Evolutionary conservation across 64 coral and sea anemone genomes (phyloP).

Genomic region (Montipora efflorescens): DNA sequence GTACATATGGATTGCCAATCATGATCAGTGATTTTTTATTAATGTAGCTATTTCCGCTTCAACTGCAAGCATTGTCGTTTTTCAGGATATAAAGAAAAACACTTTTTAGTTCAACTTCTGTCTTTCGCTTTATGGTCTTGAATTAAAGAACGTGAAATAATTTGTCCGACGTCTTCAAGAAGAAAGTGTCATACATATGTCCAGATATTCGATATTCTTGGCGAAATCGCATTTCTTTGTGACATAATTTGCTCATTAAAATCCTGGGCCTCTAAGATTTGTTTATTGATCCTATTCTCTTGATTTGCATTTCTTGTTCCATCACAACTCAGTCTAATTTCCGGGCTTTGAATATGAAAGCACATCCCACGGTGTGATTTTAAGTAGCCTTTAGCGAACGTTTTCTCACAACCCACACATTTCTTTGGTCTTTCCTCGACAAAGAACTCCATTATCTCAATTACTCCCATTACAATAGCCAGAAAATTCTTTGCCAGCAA

Average conservation of each 20-base stretch:
- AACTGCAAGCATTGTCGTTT: no score
- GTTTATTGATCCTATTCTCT: neutral
- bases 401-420: conserved; percentile 60
- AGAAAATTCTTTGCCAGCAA: conserved; percentile 91
- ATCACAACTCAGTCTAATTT: neutral
- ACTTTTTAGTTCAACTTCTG: no score
- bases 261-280: neutral
- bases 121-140: no score
- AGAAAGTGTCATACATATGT: neutral
- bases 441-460: conserved; percentile 90
- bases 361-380: conserved; percentile 63
- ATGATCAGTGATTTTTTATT: no score
- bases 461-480: conserved; percentile 72
- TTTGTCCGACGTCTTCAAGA: no score
- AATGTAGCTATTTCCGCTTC: no score
- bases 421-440: conserved; percentile 85
- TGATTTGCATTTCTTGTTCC: neutral
- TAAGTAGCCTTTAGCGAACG: conserved; percentile 70
- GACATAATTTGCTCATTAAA: neutral
- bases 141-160: no score
- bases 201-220: neutral
- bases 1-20: no score
- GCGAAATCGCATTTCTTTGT: neutral
- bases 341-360: no score
- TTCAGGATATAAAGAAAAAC: no score